Percentiles rank a stretch among this genome's conserved stretches.
These are phyloP conservation scores for Adelphocoris suturalis DNA, from an alignment of 2,888 invertebrate genomes.

Conservation along the genomic window DNA sequence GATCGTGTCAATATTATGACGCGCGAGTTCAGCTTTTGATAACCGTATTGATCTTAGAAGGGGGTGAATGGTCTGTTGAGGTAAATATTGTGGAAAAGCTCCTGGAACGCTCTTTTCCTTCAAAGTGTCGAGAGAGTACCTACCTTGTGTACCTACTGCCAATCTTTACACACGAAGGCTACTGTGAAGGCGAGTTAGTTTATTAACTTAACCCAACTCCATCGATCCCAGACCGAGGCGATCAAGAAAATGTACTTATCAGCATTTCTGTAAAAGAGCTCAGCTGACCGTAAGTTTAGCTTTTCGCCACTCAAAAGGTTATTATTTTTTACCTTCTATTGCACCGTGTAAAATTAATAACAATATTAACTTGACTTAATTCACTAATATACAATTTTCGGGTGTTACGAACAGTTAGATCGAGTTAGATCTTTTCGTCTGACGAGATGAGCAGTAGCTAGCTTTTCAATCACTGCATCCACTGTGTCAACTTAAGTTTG, in stretches of 20 bases:
- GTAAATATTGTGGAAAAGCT: conserved; percentile 4
- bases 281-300: no score
- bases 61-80: not conserved
- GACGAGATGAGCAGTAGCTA: no score
- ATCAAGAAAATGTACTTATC: not conserved
- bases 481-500: no score
- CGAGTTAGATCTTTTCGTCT: no score
- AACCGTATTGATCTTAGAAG: conserved; percentile 14
- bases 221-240: not conserved
- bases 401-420: no score
- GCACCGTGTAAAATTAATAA: no score
- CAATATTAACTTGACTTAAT: no score
- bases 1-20: conserved; percentile 6
- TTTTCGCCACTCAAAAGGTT: no score
- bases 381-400: no score
- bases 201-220: not conserved
- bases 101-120: not conserved
- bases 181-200: conserved; percentile 18
- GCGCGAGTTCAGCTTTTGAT: not conserved
- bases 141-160: conserved; percentile 2
- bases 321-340: no score
- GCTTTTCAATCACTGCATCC: no score
- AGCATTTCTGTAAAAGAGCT: no score
- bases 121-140: not conserved
- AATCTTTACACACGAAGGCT: not conserved